These are phyloP conservation scores for Geopemphigus sp. DNA, from an alignment of 1,140 invertebrate species.

Conservation along the genomic window DNA sequence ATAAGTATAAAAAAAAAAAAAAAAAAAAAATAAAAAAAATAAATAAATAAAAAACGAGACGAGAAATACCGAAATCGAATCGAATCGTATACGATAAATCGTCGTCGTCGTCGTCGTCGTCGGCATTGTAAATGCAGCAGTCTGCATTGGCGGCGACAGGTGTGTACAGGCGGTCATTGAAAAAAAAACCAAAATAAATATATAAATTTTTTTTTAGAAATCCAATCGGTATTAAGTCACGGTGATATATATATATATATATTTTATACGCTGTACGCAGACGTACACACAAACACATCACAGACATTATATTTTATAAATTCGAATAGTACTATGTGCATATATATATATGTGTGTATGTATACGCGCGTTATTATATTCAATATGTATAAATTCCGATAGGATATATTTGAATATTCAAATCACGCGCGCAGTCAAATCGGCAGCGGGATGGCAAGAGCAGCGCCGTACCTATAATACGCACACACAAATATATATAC, in stretches of 20 bases:
- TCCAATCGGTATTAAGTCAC: constrained; percentile 5
- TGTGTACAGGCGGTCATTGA: constrained; percentile 22
- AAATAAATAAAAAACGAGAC: constrained; percentile 13
- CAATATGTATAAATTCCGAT: too few species aligned
- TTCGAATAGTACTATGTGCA: constrained; percentile 9
- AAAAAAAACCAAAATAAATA: constrained; percentile 32
- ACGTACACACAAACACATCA: too few species aligned
- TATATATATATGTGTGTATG: too few species aligned
- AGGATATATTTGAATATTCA: constrained; percentile 28
- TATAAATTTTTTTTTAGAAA: constrained; percentile 20
- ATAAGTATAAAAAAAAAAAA: constrained; percentile 4
- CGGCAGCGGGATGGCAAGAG: not conserved
- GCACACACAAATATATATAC: too few species aligned
- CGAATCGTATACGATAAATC: constrained; percentile 43
- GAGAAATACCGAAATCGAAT: constrained; percentile 48
- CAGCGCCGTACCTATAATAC: not conserved
- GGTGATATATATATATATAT: constrained; percentile 10
- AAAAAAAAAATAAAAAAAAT: not conserved
- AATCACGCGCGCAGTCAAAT: constrained; percentile 21
- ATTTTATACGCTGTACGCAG: too few species aligned
- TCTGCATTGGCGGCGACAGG: constrained; percentile 16
- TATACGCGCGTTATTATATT: too few species aligned
- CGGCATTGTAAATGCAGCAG: not conserved
- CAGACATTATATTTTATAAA: constrained; percentile 7
- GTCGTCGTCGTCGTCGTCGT: constrained; percentile 20